Percentiles rank a stretch among this genome's conserved stretches.
These are phyloP conservation scores for Anhinga rufa DNA, from an alignment of 2,113 vertebrate genomes.

Conservation along the genomic window DNA sequence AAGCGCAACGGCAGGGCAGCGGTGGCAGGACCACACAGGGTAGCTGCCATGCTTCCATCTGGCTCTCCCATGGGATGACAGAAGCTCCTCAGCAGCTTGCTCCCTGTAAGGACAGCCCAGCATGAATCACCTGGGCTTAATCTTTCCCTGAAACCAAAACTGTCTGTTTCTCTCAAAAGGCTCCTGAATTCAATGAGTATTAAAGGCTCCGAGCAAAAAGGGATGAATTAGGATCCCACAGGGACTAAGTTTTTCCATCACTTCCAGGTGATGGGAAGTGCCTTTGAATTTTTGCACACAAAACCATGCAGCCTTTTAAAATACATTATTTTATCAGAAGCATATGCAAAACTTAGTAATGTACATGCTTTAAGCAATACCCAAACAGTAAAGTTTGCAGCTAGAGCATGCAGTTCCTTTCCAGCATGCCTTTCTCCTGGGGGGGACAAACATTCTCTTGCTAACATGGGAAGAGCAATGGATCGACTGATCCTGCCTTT, in stretches of 20 bases:
- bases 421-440: not conserved
- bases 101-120: not conserved
- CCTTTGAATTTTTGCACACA: not conserved
- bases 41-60: not conserved
- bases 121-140: not conserved
- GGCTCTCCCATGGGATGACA: not conserved
- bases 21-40: accelerated
- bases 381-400: not conserved
- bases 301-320: not conserved
- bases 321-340: not conserved
- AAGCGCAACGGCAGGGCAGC: accelerated
- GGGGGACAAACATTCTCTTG: not conserved
- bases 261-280: not conserved
- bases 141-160: not conserved
- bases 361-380: not conserved
- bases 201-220: not conserved
- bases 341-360: not conserved
- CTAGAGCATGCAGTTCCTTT: not conserved
- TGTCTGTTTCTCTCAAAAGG: too few relatives aligned
- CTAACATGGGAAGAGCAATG: not conserved
- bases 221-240: not conserved
- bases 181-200: too few relatives aligned
- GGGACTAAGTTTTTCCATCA: not conserved
- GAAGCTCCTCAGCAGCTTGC: not conserved
- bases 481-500: not conserved